These are phyloP conservation scores for Phrynocephalus vlangalii DNA, from an alignment of 2,797 vertebrate genomes.

Conservation along the genomic window DNA sequence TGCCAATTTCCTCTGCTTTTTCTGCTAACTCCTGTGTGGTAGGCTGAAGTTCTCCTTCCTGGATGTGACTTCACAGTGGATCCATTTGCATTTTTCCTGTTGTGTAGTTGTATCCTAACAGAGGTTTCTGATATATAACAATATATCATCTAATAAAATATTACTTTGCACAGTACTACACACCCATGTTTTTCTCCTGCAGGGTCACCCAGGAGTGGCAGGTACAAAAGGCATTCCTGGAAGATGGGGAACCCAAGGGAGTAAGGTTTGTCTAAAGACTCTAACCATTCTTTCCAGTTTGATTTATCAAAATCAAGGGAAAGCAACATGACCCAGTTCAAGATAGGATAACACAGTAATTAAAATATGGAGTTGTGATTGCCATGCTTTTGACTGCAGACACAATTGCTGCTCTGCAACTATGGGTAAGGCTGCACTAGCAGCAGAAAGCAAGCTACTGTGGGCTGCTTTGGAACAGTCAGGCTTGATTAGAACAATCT, in stretches of 20 bases:
- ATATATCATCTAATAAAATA: background rate
- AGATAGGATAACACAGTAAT: too few species aligned
- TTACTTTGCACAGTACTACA: background rate
- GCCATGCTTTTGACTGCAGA: background rate
- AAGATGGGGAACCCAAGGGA: constrained; percentile 63
- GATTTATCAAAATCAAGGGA: background rate
- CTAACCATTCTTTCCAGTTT: constrained; percentile 2
- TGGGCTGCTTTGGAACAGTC: too few species aligned
- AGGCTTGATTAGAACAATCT: too few species aligned
- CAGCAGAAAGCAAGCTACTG: too few species aligned
- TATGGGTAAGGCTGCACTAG: too few species aligned
- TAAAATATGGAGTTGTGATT: too few species aligned
- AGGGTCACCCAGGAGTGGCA: constrained; percentile 63
- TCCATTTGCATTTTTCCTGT: background rate
- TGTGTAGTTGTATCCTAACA: background rate
- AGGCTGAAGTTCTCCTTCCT: too few species aligned
- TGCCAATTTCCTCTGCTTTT: too few species aligned
- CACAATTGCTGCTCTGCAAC: background rate
- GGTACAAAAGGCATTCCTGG: constrained; percentile 62
- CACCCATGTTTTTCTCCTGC: constrained; percentile 18
- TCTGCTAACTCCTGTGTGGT: too few species aligned
- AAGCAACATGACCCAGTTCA: background rate
- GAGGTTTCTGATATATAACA: background rate
- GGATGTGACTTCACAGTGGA: too few species aligned
- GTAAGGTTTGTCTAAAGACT: constrained; percentile 58